These are phyloP conservation scores for Trachymyrmex septentrionalis DNA, from an alignment of 1,140 invertebrate genomes.

Conservation along the genomic window DNA sequence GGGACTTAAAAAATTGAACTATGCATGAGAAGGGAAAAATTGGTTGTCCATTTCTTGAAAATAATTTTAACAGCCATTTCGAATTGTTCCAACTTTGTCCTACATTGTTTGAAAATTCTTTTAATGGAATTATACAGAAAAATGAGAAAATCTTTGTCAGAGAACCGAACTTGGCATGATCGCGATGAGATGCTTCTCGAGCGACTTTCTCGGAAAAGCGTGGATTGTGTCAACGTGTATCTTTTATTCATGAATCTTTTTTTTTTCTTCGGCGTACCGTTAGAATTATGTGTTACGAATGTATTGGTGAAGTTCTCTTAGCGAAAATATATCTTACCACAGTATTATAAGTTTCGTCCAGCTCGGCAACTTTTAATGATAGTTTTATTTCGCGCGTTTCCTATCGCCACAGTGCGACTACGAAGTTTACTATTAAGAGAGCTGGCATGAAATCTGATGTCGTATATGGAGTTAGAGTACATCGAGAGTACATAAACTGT, in stretches of 20 bases:
- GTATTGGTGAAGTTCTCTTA: conserved; percentile 57
- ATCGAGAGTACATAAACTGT: not conserved
- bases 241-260: conserved; percentile 60
- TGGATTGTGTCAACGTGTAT: conserved; percentile 51
- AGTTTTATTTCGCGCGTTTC: conserved; percentile 56
- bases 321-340: conserved; percentile 46
- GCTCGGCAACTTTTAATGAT: conserved; percentile 57
- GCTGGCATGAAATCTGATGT: conserved; percentile 17
- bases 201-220: conserved; percentile 38
- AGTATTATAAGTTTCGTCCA: conserved; percentile 52
- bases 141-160: conserved; percentile 60
- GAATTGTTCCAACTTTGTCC: conserved; percentile 25
- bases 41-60: conserved; percentile 14
- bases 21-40: not conserved
- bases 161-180: conserved; percentile 50
- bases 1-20: not conserved
- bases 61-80: conserved; percentile 34
- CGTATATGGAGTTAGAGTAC: not conserved
- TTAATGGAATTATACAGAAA: conserved; percentile 40
- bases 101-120: conserved; percentile 44
- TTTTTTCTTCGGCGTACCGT: conserved; percentile 15
- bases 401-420: conserved; percentile 19
- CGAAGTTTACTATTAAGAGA: conserved; percentile 54
- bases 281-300: conserved; percentile 57
- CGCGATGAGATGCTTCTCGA: conserved; percentile 47